Evolutionary conservation across 2,888 invertebrate genomes (phyloP).

Genomic region (Lamellibrachia columna): DNA sequence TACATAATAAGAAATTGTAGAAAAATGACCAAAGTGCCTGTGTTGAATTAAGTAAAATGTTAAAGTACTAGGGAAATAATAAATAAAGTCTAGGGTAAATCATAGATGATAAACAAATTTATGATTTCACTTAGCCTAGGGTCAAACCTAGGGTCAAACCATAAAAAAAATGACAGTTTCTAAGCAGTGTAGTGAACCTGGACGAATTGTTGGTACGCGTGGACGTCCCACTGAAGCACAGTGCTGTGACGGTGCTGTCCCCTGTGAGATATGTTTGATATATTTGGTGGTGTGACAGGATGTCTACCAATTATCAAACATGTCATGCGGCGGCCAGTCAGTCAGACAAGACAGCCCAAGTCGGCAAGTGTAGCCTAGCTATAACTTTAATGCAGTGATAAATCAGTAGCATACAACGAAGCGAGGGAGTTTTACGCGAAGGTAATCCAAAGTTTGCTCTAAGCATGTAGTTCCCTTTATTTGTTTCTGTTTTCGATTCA

Average conservation of each 20-base stretch:
- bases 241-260: slow-evolving; percentile 20
- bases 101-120: too few species aligned
- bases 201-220: background rate
- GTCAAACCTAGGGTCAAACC: too few species aligned
- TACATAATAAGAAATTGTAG: too few species aligned
- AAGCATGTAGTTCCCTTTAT: slow-evolving; percentile 3
- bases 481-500: background rate
- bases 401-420: background rate
- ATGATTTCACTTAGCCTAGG: too few species aligned
- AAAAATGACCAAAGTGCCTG: too few species aligned
- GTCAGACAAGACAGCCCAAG: background rate
- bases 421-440: background rate
- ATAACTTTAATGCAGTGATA: background rate
- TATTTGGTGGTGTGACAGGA: slow-evolving; percentile 91
- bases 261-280: slow-evolving; percentile 99
- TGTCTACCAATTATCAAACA: slow-evolving; percentile 99
- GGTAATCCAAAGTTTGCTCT: slow-evolving; percentile 11
- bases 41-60: too few species aligned
- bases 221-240: background rate
- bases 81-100: too few species aligned
- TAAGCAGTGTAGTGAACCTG: background rate
- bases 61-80: too few species aligned
- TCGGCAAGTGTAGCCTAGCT: background rate
- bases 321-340: slow-evolving; percentile 71
- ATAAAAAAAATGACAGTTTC: background rate